Evolutionary conservation across 1,140 invertebrate genomes (phyloP), one percentile per base, ranked within the genome.

Genomic region (Dendrolimus kikuchii): DNA sequence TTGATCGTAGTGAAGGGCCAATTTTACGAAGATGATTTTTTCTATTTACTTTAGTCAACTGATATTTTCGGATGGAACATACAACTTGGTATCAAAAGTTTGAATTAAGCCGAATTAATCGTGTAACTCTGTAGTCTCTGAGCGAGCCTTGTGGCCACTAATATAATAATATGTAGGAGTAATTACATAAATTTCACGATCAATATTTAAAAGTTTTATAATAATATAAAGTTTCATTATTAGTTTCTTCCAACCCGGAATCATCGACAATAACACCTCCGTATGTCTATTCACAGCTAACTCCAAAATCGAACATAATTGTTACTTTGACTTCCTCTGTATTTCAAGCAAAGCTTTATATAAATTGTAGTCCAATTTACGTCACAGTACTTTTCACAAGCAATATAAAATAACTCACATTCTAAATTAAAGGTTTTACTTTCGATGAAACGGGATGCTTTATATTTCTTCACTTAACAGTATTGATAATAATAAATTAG

Each of bases 91-190:
- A 58, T 55, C 64, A 57, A 43, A 60, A 63, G 51, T 59, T 66
- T 64, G 63, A 65, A 64, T 53, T 49, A 66, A 70, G 65, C 77
- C 74, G 74, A 77, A 77, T 79, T 79, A 75, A 59, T 77, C 55
- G 56, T 71, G 54, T 70, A 68, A 66, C 50, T 60, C 58, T 23
- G 23, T 70, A 70, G 62, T 68, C 57, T 65, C 51, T 62, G 46
- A 60, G 64, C 59, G 67, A 55, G 58, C 57, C 58, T 57, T 61
- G 52, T 53, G 57, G 57, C 59, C 54, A 62, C 59, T 47, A 53
- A 64, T 54, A 46, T 67, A 64, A 56, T 71, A 65, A 56, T 59
- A 57, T 51, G 59, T 58, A 70, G 58, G 44, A 57, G 57, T 51
- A 60, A 57, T 51, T 60, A 55, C 56, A 62, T 51, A 55, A 64